Evolutionary conservation across 2,797 vertebrate genomes (phyloP).

Genomic region (Picus viridis): DNA sequence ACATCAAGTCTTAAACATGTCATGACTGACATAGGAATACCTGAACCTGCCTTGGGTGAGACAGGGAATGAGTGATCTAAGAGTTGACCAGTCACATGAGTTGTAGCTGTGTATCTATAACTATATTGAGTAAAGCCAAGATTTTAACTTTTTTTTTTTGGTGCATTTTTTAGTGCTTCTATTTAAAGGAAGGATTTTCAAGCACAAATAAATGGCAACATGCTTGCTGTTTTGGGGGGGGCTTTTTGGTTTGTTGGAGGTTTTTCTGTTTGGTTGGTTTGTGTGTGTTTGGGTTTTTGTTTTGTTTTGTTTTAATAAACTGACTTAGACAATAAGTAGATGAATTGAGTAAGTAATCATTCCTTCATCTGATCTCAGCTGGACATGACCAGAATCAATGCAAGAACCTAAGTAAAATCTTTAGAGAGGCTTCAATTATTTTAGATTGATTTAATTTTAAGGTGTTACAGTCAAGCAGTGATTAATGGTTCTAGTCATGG

Average conservation of each 20-base stretch:
- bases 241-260: no score
- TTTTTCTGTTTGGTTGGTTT: no score
- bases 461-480: neutral
- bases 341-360: neutral
- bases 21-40: neutral
- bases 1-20: neutral
- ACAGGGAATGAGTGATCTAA: neutral
- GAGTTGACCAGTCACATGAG: neutral
- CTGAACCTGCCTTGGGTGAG: neutral
- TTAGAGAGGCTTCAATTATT: slow-evolving; percentile 49
- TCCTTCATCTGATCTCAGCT: neutral
- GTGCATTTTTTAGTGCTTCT: neutral
- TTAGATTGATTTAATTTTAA: slow-evolving; percentile 33
- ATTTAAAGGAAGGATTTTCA: neutral
- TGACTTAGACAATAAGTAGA: neutral
- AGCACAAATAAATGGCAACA: neutral
- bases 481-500: neutral
- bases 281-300: no score
- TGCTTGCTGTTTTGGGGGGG: no score
- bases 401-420: slow-evolving; percentile 3
- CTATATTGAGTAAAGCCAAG: neutral
- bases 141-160: neutral
- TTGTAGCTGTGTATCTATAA: neutral
- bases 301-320: neutral
- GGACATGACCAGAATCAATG: neutral